Evolutionary conservation across 1,140 invertebrate genomes (phyloP).

Genomic region (Leptestheria dahalacensis): DNA sequence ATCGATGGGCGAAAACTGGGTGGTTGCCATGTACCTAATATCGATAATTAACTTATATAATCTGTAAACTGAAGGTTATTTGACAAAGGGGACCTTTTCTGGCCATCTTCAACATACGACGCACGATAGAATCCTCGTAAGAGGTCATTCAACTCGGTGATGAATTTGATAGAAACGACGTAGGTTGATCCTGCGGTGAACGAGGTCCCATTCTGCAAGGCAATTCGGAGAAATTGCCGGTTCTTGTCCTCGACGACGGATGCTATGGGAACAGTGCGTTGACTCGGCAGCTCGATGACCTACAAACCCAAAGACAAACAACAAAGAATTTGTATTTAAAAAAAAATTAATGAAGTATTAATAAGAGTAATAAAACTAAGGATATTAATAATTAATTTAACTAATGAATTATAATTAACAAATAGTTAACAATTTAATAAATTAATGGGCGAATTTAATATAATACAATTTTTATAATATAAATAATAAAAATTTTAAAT

Average conservation of each 20-base stretch:
- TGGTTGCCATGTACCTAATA: conserved; percentile 33
- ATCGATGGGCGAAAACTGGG: conserved; percentile 38
- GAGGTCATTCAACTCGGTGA: conserved; percentile 76
- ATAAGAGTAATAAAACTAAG: neutral
- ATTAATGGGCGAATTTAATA: too few species aligned
- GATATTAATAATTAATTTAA: neutral
- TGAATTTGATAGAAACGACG: conserved; percentile 50
- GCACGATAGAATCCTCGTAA: conserved; percentile 88
- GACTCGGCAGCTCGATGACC: neutral
- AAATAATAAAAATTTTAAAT: too few species aligned
- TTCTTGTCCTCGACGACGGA: neutral
- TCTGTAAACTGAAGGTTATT: conserved; percentile 81
- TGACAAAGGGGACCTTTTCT: conserved; percentile 76
- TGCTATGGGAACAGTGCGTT: neutral
- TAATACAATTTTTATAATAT: too few species aligned
- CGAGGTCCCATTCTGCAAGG: conserved; percentile 26
- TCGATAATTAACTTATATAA: conserved; percentile 66
- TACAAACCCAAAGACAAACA: too few species aligned
- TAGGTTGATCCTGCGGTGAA: conserved; percentile 40
- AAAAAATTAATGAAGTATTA: too few species aligned
- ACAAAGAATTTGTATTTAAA: too few species aligned
- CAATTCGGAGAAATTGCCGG: neutral
- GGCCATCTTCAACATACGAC: conserved; percentile 48
- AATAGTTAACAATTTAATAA: neutral
- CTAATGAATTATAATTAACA: neutral